Base-by-base conservation (phyloP, 2,888 invertebrate species). In the Deilephila porcellus region DNA sequence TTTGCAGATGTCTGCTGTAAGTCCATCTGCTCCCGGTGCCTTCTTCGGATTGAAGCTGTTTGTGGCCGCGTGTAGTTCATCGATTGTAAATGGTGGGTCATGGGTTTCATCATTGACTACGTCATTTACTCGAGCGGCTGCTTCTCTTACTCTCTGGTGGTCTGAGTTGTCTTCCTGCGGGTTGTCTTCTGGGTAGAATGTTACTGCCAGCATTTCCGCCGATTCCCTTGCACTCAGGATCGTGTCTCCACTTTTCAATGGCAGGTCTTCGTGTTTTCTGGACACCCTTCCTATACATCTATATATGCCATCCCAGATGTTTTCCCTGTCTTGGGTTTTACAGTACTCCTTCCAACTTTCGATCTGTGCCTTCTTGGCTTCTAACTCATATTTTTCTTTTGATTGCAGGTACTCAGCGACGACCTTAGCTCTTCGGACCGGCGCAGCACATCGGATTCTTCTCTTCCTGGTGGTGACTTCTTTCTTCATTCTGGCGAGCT, bases 1-100 rank as follows among this genome's bases (percentile, higher is more conserved):
- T 29, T 32, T 32, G 60, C 78, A 79, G 1, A 82, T 81, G n/a
- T 80, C 79, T 0, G 80, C 74, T 0, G 78, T 78, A 3, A 79
- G 52, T 1, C 80, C 77, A 6, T 81, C 80, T 3, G 64, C 56
- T 5, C 79, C 80, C 0, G 80, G 80, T 0, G 80, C 80, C 25
- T 79, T 80, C 29, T 77, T 77, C 0, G 76, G 77, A 32, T 77
- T 74, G 2, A 76, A 71, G 14, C 34, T 29, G 1, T 53, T 5
- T 0, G 75, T 34, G 0, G 74, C 72, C 1, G 14, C 17, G 0
- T 73, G 67, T 29, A 79, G 29, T 45, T 80, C 78, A 5, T 20
- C 37, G 1, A 6, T 14, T 0, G 78, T 79, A 32, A 75, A 77
- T 0, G 73, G 77, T n/a, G 72, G 80, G 67, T 73, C 75, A 4